Conservation (phyloP, 2,888 invertebrate genomes). For the Erebia epiphron region DNA sequence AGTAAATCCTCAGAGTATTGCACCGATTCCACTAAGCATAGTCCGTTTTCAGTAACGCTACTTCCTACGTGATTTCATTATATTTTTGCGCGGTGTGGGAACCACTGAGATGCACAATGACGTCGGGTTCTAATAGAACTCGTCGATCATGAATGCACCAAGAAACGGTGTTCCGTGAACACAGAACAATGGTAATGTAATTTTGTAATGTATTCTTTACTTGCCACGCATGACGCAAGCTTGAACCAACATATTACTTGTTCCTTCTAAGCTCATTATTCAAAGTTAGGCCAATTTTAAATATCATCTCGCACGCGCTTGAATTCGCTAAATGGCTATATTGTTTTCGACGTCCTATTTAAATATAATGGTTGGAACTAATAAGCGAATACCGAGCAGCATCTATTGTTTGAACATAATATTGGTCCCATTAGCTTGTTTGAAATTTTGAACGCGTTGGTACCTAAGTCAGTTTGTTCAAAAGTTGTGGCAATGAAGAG, state of each 20-base stretch:
- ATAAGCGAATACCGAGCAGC: constrained; percentile 16
- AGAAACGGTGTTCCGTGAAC: constrained; percentile 74
- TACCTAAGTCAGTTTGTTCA: background rate
- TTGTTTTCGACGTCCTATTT: constrained; percentile 39
- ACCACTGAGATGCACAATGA: constrained; percentile 67
- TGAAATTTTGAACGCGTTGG: background rate
- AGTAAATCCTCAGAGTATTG: constrained; percentile 19
- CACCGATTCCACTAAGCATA: constrained; percentile 25
- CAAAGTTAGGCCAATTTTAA: constrained; percentile 55
- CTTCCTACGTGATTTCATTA: constrained; percentile 57
- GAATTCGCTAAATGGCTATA: constrained; percentile 41
- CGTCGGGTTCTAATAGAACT: constrained; percentile 63
- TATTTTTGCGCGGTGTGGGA: constrained; percentile 62
- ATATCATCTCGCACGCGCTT: constrained; percentile 51
- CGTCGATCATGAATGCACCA: constrained; percentile 61
- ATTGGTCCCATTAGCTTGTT: background rate
- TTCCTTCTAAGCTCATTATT: constrained; percentile 61
- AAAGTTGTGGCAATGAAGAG: background rate
- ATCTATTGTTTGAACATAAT: constrained; percentile 13
- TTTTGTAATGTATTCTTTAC: constrained; percentile 80
- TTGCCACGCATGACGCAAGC: constrained; percentile 72
- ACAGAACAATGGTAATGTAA: constrained; percentile 77
- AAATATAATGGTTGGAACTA: constrained; percentile 36
- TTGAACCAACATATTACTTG: constrained; percentile 53
- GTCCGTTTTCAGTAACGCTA: constrained; percentile 42